Base-by-base conservation (phyloP, 1,140 invertebrate genomes). In the Cyclargus thomasi region DNA sequence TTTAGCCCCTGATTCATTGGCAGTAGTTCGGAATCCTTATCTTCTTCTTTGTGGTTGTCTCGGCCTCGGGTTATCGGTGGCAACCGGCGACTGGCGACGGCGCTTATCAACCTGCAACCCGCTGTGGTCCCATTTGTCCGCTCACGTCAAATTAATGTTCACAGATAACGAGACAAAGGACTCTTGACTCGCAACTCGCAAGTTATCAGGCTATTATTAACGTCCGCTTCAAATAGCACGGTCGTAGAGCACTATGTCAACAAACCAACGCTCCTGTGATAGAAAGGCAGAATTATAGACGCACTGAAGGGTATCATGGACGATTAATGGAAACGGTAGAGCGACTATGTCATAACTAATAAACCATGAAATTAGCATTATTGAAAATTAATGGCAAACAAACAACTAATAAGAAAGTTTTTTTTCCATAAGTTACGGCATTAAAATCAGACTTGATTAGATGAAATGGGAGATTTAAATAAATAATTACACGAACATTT, bases 101-200 rank as follows among this genome's bases (percentile, higher is more conserved):
- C 67, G 39, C 70, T 71, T 71, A 83, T 85, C 84, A 81, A 81
- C 83, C 80, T 84, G 82, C 70, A 62, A 66, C 39, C 29, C 63
- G 4, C 65, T 36, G 35, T 69, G 65, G 55, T 29, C 65, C 65
- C 17, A 71, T 73, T 69, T 75, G 67, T 71, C 70, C 29, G 53
- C 64, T 73, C 64, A 75, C 65, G 70, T 72, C 75, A 74, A 64
- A 67, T 29, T 47, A 18, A 68, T 21, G 29, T 53, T 39, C 65
- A 22, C 62, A 53, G 63, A 69, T 23, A 71, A 68, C 53, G 62
- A 36, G 64, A 71, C 57, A 68, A 62, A 67, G 35, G 35, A 5
- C 35, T 36, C 10, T 62, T 36, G 53, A n/a, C 4, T 22, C 21
- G 29, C 29, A 2, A 62, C 62, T 35, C n/a, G n/a, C n/a, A n/a